phyloP scores from a whole-genome alignment of 2,888 invertebrate genomes.

The Catocala sponsa region DNA sequence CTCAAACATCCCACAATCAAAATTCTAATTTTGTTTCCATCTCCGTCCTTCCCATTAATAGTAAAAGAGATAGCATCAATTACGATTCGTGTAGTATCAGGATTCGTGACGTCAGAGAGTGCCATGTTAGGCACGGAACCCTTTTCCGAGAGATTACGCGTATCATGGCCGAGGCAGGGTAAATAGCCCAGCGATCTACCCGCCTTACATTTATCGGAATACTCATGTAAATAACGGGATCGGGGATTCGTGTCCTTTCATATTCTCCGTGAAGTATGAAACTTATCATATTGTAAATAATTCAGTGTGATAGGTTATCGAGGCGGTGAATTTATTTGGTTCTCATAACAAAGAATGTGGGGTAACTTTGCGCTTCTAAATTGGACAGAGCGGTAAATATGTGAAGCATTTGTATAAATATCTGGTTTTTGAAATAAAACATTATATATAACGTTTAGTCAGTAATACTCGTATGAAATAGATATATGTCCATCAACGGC shows the following conservation, averaged over 20 bases:
- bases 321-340: conserved; percentile 24
- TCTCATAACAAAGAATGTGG: not conserved
- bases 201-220: conserved; percentile 75
- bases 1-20: conserved; percentile 12
- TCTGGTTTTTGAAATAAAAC: too few relatives aligned
- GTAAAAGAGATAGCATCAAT: conserved; percentile 47
- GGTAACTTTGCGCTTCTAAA: not conserved
- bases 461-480: too few relatives aligned
- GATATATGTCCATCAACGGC: too few relatives aligned
- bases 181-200: conserved; percentile 64
- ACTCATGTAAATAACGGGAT: conserved; percentile 78
- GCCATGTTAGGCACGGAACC: conserved; percentile 60
- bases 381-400: too few relatives aligned
- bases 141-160: conserved; percentile 81
- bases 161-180: conserved; percentile 70
- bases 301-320: conserved; percentile 34
- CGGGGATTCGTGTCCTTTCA: conserved; percentile 67
- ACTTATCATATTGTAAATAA: conserved; percentile 57
- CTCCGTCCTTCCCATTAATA: conserved; percentile 19
- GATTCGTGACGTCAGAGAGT: conserved; percentile 54
- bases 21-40: conserved; percentile 18
- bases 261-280: conserved; percentile 50
- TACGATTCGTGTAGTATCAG: conserved; percentile 41
- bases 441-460: too few relatives aligned
- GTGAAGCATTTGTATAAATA: too few relatives aligned